Conservation (phyloP, 2,113 vertebrate species). For the Okapia johnstoni region DNA sequence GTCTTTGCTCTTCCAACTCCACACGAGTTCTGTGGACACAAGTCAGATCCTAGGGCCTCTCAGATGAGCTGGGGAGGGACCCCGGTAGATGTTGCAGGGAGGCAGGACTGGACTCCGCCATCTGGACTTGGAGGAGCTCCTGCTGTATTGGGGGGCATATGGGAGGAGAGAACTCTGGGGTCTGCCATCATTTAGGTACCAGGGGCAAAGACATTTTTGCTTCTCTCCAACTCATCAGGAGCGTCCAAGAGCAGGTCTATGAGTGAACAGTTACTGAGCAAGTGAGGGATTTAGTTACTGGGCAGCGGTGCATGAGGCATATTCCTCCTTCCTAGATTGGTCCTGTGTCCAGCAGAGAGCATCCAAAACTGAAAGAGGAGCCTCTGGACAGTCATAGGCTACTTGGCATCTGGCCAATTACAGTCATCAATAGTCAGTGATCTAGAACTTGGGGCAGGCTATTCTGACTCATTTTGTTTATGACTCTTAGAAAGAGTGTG, state of each 20-base stretch:
- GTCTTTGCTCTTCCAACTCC: no score
- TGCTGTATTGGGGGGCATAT: background rate
- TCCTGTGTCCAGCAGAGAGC: background rate
- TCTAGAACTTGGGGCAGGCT: background rate
- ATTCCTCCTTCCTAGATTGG: background rate
- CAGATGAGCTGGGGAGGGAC: background rate
- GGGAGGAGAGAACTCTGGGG: no score
- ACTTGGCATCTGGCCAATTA: background rate
- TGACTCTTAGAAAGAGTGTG: background rate
- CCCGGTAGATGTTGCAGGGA: rapidly evolving
- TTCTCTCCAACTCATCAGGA: no score
- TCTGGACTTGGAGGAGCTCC: no score
- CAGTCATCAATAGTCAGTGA: background rate
- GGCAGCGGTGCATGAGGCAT: rapidly evolving
- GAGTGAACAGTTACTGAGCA: rapidly evolving
- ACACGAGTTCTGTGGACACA: rapidly evolving
- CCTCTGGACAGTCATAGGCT: background rate
- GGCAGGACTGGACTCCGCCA: background rate
- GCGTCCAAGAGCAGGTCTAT: background rate
- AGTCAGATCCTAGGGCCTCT: no score
- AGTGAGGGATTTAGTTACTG: background rate
- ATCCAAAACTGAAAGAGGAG: background rate
- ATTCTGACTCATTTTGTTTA: rapidly evolving
- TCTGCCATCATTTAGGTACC: no score
- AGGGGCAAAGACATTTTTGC: background rate